Evolutionary conservation across 2,113 vertebrate species (phyloP), one percentile per base, ranked within the genome.

Genomic region (Festucalex cinctus): DNA sequence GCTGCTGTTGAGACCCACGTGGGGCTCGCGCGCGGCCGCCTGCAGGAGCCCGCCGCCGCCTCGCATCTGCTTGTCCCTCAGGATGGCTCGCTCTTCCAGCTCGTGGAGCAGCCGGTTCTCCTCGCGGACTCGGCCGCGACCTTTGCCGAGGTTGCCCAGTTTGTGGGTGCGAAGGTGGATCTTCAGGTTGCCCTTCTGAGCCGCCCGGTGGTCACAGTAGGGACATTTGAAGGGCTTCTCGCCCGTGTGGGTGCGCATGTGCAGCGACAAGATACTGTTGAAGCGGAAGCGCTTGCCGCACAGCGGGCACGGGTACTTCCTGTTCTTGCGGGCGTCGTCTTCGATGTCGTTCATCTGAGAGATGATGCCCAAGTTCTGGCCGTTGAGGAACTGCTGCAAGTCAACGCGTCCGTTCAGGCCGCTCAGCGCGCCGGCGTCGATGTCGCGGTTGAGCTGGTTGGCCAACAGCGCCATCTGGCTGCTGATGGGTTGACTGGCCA

Each of bases 201-300:
- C 97, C 0, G 97, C 97, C 70, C 97, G 88, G 89, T 99, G 97
- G 85, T 99, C 97, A 20, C 97, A 99, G 86, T 98, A 99, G 16
- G 97, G 97, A 64, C 97, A 99, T 83, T 99, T 98, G 86, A 98
- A 99, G 0, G 97, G 97, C 85, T 99, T 99, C 91, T 99, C 97
- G 32, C 97, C 97, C 0, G 97, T 99, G 86, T 99, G 97, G 17
- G 97, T 99, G 78, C 97, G 93, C 97, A 99, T 99, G 86, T 99
- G 97, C 28, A 99, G 91, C 0, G 97, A 98, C n/a, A 99, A 90
- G 78, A 99, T 99, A 87, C 97, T 99, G 91, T 99, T 99, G 72
- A 99, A 99, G 36, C 97, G 96, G 74, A 99, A 99, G 63, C 97
- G 96, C 71, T 99, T 99, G 75, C 97, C 97, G 13, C 97, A 99